Evolutionary conservation across 2,888 invertebrate species (phyloP).

Genomic region (Lepidocyrtoides sp.): DNA sequence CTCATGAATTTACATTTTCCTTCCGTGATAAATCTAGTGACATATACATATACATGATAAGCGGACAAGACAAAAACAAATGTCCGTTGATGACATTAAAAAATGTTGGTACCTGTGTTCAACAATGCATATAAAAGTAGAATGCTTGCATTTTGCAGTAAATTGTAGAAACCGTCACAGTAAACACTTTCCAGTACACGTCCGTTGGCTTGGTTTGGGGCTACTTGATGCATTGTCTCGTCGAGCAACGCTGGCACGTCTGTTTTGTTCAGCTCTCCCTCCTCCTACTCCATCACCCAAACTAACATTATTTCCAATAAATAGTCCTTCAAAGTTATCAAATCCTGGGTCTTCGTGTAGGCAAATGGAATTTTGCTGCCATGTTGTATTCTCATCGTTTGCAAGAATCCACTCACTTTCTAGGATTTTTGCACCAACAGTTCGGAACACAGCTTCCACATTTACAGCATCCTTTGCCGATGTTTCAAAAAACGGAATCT

Average conservation of each 20-base stretch:
- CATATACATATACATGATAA: too few species aligned
- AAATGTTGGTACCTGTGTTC: too few species aligned
- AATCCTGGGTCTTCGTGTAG: slow-evolving; percentile 73
- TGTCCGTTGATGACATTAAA: too few species aligned
- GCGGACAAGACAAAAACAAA: too few species aligned
- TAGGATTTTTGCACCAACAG: slow-evolving; percentile 79
- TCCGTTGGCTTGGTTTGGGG: background rate
- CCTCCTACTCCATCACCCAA: background rate
- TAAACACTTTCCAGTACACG: slow-evolving; percentile 24
- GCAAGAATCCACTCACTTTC: slow-evolving; percentile 81
- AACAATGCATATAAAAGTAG: too few species aligned
- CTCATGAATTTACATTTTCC: too few species aligned
- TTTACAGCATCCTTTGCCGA: slow-evolving; percentile 82
- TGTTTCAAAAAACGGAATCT: slow-evolving; percentile 83
- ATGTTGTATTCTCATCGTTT: slow-evolving; percentile 59
- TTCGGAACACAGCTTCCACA: slow-evolving; percentile 83
- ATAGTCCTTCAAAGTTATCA: slow-evolving; percentile 53
- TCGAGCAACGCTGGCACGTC: background rate
- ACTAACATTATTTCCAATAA: slow-evolving; percentile 29
- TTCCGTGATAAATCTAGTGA: too few species aligned
- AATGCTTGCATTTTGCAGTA: too few species aligned
- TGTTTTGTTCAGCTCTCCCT: background rate
- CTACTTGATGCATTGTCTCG: background rate
- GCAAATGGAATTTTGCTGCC: slow-evolving; percentile 79
- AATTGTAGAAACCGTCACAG: background rate